Evolutionary conservation across 2,888 invertebrate species (phyloP), one percentile per base, ranked within the genome.

Genomic region (Athalia cordata): DNA sequence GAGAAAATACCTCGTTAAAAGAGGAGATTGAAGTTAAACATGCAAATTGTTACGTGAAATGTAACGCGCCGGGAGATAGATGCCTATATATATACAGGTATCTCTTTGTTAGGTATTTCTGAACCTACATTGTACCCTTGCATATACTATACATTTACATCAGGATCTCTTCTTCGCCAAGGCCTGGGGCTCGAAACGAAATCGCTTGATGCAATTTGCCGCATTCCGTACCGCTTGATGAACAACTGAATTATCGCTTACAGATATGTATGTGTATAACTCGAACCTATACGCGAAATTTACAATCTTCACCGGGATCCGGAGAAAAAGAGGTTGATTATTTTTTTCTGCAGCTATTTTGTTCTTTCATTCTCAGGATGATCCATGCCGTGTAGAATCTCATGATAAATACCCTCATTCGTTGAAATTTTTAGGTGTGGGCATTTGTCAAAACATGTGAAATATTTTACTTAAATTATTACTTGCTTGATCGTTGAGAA

Each of bases 21-120:
- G 78, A 77, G 80, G 79, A 78, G 72, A 67, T 76, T 78, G 79
- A 68, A 83, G 81, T 84, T 85, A 85, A 84, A 81, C 82, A 83
- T 84, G 84, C 82, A 84, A 85, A 85, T 85, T 82, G 80, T 82
- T 80, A 81, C 80, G 81, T 80, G 81, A 81, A 84, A 85, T 80
- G 81, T 81, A 82, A 81, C 59, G 79, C 70, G 64, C 57, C 75
- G 77, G 79, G 81, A 75, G 75, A 75, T 47, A 49, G 49, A 62
- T 62, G 75, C 75, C 59, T 62, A 47, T 64, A 50, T 62, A 55
- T n/a, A 11, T 52, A 52, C 52, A 43, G n/a, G 13, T 66, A n/a
- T 66, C 7, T 66, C 47, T 49, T 49, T 49, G 29, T 29, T 29
- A 29, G 29, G 29, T 29, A 29, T 29, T 29, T 29, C 29, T 29